Evolutionary conservation across 2,888 invertebrate genomes (phyloP).

Genomic region (Trissonchulus latispiculum): DNA sequence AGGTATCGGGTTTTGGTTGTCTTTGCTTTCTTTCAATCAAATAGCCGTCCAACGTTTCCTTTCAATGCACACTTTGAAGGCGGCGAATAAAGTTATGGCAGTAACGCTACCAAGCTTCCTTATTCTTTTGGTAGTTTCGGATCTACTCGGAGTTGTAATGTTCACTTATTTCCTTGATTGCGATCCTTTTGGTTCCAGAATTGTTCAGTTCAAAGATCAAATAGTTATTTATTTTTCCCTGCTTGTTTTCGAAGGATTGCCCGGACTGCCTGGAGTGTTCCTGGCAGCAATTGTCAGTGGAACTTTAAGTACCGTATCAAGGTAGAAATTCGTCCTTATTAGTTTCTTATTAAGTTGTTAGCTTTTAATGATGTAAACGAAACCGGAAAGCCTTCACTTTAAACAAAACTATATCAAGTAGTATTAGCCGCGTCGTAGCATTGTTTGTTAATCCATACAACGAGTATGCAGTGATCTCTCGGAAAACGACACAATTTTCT

Average conservation of each 20-base stretch:
- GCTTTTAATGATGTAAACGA: no score
- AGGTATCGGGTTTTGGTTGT: constrained; percentile 18
- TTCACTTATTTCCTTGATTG: constrained; percentile 36
- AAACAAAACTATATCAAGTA: no score
- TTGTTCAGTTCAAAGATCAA: constrained; percentile 29
- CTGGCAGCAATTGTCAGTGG: constrained; percentile 9
- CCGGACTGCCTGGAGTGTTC: constrained; percentile 16
- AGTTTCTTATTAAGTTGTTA: no score
- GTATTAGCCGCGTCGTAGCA: no score
- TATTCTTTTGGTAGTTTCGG: constrained; percentile 33
- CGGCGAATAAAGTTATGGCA: constrained; percentile 10
- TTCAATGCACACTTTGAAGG: not conserved
- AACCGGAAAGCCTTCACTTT: no score
- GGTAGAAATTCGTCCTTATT: no score
- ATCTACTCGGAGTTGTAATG: constrained; percentile 34
- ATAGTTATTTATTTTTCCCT: constrained; percentile 7
- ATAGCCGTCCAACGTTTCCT: constrained; percentile 11
- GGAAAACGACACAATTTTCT: no score
- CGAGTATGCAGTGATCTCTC: no score
- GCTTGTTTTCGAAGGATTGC: constrained; percentile 7
- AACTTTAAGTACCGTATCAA: constrained; percentile 25
- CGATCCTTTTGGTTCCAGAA: constrained; percentile 34
- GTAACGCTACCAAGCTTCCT: constrained; percentile 18
- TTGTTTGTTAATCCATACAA: no score
- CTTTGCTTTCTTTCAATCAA: constrained; percentile 18